A percentile compares a stretch with the other conserved stretches of the same genome.
These are phyloP conservation scores for Hucho hucho DNA, from an alignment of 2,113 vertebrate genomes.

Conservation along the genomic window DNA sequence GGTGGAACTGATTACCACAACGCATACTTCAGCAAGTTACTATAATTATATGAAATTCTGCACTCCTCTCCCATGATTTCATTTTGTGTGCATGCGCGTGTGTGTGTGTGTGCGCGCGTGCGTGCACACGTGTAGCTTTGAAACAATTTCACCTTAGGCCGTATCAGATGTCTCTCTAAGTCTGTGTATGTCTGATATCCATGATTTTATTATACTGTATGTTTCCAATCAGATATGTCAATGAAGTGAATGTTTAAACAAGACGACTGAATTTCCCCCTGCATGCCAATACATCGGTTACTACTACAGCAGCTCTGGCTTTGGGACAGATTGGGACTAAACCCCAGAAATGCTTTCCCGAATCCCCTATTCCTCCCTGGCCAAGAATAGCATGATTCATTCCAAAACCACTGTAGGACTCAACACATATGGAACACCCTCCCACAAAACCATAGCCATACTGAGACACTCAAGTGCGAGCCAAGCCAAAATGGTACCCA, in stretches of 20 bases:
- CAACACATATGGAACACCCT: background rate
- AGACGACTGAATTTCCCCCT: slow-evolving; percentile 34
- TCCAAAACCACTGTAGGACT: slow-evolving; percentile 24
- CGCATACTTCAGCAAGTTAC: slow-evolving; percentile 57
- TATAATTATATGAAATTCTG: slow-evolving; percentile 57
- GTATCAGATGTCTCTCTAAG: slow-evolving; percentile 57
- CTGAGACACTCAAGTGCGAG: background rate
- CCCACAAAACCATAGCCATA: background rate
- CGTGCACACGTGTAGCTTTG: background rate
- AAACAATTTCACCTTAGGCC: slow-evolving; percentile 22
- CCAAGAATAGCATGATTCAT: slow-evolving; percentile 13
- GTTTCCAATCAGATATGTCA: slow-evolving; percentile 65
- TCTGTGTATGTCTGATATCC: slow-evolving; percentile 3
- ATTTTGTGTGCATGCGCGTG: background rate
- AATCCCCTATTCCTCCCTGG: slow-evolving; percentile 47
- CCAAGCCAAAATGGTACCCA: no score
- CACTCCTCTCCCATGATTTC: no score
- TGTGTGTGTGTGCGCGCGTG: slow-evolving; percentile 6
- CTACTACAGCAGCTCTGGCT: slow-evolving; percentile 45
- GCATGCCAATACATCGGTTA: slow-evolving; percentile 62
- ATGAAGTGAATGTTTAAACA: slow-evolving; percentile 33
- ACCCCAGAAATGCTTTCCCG: slow-evolving; percentile 44
- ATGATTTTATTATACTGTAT: slow-evolving; percentile 50
- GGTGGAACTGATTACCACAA: slow-evolving; percentile 58
- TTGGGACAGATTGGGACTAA: slow-evolving; percentile 43